Conservation (phyloP, 2,797 vertebrate species). For the Taenioides sp. region DNA sequence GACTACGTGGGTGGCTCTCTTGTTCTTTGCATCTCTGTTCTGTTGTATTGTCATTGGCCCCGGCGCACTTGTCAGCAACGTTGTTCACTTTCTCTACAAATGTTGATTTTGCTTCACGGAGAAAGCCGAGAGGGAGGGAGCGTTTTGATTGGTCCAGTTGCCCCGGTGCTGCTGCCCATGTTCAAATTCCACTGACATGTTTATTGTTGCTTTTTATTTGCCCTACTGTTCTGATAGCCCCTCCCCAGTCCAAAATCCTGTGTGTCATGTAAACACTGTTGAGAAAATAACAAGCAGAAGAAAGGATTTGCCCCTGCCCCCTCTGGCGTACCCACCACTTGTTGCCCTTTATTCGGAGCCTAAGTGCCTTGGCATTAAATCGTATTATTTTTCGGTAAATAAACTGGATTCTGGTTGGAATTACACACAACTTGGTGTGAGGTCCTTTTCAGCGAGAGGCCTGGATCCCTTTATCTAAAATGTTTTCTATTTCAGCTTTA, state of each 20-base stretch:
- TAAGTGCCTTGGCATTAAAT: slow-evolving; percentile 82
- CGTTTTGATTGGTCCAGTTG: slow-evolving; percentile 76
- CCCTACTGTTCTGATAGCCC: slow-evolving; percentile 41
- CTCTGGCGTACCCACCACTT: slow-evolving; percentile 64
- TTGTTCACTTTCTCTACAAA: slow-evolving; percentile 93
- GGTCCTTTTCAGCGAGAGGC: slow-evolving; percentile 82
- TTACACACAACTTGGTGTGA: slow-evolving; percentile 86
- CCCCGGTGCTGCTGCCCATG: slow-evolving; percentile 81
- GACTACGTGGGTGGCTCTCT: slow-evolving; percentile 97
- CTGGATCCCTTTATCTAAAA: slow-evolving; percentile 84
- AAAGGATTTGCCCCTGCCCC: slow-evolving; percentile 59
- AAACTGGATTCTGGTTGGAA: slow-evolving; percentile 84
- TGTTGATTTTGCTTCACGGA: slow-evolving; percentile 94
- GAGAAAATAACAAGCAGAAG: slow-evolving; percentile 73
- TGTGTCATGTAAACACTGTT: slow-evolving; percentile 70
- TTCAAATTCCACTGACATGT: slow-evolving; percentile 87
- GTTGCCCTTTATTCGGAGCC: slow-evolving; percentile 80
- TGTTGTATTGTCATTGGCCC: slow-evolving; percentile 95
- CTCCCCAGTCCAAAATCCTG: slow-evolving; percentile 42
- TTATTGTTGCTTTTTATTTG: slow-evolving; percentile 81
- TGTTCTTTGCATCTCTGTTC: slow-evolving; percentile 85
- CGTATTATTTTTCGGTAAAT: slow-evolving; percentile 86
- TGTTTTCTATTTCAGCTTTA: slow-evolving; percentile 87
- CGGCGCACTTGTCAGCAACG: slow-evolving; percentile 93
- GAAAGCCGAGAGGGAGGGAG: slow-evolving; percentile 85